Evolutionary conservation across 2,888 invertebrate genomes (phyloP).

Genomic region (Oligia latruncula): DNA sequence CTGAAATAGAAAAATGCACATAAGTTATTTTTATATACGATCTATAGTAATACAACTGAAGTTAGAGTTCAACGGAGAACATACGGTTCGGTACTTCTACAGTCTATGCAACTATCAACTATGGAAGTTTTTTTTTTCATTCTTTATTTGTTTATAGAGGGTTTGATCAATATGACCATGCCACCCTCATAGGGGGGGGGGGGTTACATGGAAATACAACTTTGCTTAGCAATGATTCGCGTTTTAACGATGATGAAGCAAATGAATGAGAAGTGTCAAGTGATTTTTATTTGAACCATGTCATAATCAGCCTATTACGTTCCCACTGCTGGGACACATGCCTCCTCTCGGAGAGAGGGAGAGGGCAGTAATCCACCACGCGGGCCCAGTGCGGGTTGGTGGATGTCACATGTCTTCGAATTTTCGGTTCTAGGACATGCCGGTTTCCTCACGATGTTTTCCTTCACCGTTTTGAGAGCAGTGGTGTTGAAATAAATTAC

Average conservation of each 20-base stretch:
- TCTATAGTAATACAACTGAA: background rate
- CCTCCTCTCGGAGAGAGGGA: background rate
- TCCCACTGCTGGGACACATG: background rate
- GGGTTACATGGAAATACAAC: too few relatives aligned
- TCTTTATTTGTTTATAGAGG: too few relatives aligned
- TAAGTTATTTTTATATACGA: background rate
- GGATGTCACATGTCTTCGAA: background rate
- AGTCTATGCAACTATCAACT: background rate
- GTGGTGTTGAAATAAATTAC: too few relatives aligned
- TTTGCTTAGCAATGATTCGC: background rate
- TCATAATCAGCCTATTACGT: background rate
- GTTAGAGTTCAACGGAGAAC: background rate
- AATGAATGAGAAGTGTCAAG: background rate
- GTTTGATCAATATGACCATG: too few relatives aligned
- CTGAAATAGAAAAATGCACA: conserved; percentile 68
- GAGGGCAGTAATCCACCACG: background rate
- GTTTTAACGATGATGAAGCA: background rate
- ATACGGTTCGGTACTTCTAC: background rate
- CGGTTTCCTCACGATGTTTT: background rate
- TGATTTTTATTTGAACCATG: background rate
- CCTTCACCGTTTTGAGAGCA: background rate
- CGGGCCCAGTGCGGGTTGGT: background rate
- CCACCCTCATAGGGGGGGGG: too few relatives aligned
- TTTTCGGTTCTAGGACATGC: too few relatives aligned
- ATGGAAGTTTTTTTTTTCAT: background rate